Conservation (phyloP, 1,140 invertebrate species). For the Ganaspis sp. region DNA sequence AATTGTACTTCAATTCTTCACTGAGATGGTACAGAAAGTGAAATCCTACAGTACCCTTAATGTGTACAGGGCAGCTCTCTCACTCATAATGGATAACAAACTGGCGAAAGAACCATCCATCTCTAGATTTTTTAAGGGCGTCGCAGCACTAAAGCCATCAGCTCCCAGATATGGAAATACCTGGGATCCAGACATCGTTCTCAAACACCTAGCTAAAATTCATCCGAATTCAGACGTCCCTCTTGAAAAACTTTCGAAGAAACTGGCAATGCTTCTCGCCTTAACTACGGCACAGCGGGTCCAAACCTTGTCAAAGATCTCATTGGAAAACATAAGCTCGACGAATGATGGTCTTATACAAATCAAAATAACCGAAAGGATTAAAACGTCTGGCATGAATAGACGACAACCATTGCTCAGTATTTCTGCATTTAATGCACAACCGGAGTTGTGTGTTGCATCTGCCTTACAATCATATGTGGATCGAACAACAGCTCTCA, state of each 20-base stretch:
- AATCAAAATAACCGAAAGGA: neutral
- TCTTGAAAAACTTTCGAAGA: neutral
- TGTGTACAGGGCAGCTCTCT: neutral
- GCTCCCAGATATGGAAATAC: neutral
- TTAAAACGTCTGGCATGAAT: neutral
- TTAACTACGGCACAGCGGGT: neutral
- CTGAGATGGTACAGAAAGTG: neutral
- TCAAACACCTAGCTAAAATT: neutral
- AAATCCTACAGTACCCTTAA: neutral
- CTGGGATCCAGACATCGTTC: neutral
- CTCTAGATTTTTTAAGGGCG: neutral
- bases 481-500: neutral
- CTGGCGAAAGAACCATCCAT: neutral
- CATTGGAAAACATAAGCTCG: neutral
- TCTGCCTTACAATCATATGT: neutral
- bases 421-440: neutral
- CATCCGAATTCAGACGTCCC: neutral
- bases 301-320: neutral
- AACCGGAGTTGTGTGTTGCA: neutral
- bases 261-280: neutral
- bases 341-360: neutral
- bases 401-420: neutral
- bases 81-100: neutral
- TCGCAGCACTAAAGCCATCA: neutral
- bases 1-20: neutral